These are phyloP conservation scores for Illadopsis cleaveri DNA, from an alignment of 2,113 vertebrate genomes.

Conservation along the genomic window DNA sequence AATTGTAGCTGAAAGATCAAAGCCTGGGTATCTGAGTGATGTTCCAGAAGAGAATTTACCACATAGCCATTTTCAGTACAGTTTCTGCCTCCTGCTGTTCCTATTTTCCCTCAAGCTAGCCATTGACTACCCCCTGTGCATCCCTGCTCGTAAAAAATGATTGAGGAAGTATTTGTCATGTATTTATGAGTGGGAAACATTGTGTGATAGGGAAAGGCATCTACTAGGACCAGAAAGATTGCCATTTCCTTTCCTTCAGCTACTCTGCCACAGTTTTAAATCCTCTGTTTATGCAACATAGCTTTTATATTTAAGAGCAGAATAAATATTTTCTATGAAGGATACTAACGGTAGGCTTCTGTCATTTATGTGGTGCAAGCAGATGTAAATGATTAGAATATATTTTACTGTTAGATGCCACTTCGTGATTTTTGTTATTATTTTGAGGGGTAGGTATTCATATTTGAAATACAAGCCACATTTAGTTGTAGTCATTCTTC, in stretches of 20 bases:
- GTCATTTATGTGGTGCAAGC: conserved; percentile 53
- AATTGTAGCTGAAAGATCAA: conserved; percentile 99
- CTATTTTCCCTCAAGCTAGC: conserved; percentile 94
- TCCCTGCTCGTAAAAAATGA: conserved; percentile 99
- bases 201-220: conserved; percentile 93
- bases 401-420: conserved; percentile 63
- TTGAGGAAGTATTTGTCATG: conserved; percentile 99
- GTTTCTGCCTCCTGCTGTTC: conserved; percentile 93
- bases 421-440: conserved; percentile 56
- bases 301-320: conserved; percentile 74
- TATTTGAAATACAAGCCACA: conserved; percentile 53
- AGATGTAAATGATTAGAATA: conserved; percentile 73
- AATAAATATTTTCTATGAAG: conserved; percentile 72
- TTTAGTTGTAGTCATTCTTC: conserved; percentile 35
- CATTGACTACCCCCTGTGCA: conserved; percentile 94
- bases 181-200: conserved; percentile 97
- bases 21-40: conserved; percentile 92
- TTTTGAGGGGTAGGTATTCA: background rate
- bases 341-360: conserved; percentile 67
- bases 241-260: conserved; percentile 75
- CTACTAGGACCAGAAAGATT: conserved; percentile 87
- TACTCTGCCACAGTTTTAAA: conserved; percentile 75
- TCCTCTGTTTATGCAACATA: conserved; percentile 76
- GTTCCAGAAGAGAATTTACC: conserved; percentile 96
- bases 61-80: conserved; percentile 92